These are phyloP conservation scores for Theristicus caerulescens DNA, from an alignment of 2,113 vertebrate species.

Conservation along the genomic window DNA sequence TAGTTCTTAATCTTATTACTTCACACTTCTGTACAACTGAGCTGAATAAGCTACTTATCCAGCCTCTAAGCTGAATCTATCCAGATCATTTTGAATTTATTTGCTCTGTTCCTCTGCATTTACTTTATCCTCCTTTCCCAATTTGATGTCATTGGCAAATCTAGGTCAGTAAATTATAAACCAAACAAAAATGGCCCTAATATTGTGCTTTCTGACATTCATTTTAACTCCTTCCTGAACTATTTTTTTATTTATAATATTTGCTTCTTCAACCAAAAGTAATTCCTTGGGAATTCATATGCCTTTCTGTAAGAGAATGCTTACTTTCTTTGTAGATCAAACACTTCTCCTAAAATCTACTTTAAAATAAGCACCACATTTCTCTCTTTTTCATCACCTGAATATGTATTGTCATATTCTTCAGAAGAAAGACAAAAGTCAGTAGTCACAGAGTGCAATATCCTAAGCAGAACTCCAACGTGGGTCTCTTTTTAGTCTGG, in stretches of 20 bases:
- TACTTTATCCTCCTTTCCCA: conserved; percentile 22
- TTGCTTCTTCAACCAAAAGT: background rate
- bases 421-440: background rate
- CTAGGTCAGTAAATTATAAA: conserved; percentile 52
- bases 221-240: conserved; percentile 2
- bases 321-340: background rate
- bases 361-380: background rate
- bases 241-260: background rate
- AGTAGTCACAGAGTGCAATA: background rate
- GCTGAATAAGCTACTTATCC: conserved; percentile 77
- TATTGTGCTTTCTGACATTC: background rate
- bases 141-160: conserved; percentile 48
- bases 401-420: background rate
- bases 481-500: background rate
- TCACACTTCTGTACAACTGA: conserved; percentile 73
- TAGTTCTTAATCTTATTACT: conserved; percentile 77
- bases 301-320: background rate
- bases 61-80: conserved; percentile 64
- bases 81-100: conserved; percentile 65
- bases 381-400: background rate
- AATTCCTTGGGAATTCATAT: background rate
- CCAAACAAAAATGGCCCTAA: background rate
- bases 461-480: background rate
- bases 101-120: conserved; percentile 62
- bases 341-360: background rate